Conservation (phyloP, 2,797 vertebrate species). For the Netta rufina region DNA sequence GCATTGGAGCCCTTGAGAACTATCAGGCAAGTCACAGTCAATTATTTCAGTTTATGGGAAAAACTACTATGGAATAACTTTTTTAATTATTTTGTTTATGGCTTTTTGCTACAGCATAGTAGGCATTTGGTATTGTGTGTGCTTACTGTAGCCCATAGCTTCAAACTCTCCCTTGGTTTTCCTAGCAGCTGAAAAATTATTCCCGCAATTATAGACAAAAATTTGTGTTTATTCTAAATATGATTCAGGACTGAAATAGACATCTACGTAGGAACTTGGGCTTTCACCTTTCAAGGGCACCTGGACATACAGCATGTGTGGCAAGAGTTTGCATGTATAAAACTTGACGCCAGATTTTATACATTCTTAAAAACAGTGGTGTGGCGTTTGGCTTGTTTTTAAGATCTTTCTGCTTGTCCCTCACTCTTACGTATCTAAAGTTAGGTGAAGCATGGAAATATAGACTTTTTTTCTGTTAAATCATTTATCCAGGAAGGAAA, state of each 20-base stretch:
- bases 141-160: background rate
- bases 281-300: background rate
- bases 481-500: background rate
- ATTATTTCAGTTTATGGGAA: background rate
- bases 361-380: background rate
- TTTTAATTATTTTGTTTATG: background rate
- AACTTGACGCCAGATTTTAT: background rate
- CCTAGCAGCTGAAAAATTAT: background rate
- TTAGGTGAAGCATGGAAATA: background rate
- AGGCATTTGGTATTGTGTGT: rapidly evolving
- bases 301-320: rapidly evolving
- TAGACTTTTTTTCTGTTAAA: background rate
- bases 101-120: background rate
- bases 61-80: background rate
- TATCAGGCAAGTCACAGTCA: background rate
- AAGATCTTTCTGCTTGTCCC: background rate
- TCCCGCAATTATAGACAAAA: background rate
- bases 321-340: background rate
- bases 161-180: background rate
- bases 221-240: background rate
- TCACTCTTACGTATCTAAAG: background rate
- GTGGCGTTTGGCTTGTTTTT: too few relatives aligned
- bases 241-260: background rate
- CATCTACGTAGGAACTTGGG: rapidly evolving
- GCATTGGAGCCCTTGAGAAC: background rate